Conservation (phyloP, 2,888 invertebrate species). For the Camptogramma bilineatum region DNA sequence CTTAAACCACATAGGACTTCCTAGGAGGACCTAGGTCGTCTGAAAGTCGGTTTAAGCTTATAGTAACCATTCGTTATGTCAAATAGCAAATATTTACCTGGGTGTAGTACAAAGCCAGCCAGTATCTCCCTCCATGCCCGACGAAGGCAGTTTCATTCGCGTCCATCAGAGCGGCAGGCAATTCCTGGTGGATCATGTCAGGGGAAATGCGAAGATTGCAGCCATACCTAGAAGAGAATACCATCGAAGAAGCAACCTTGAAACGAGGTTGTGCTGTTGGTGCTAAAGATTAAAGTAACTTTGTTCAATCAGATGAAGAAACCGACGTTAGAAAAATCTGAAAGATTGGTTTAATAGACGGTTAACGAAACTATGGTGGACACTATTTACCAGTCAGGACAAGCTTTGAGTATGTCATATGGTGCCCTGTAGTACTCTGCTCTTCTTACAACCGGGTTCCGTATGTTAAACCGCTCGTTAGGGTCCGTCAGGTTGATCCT, state of each 20-base stretch:
- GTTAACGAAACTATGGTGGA: too few relatives aligned
- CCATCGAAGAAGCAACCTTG: background rate
- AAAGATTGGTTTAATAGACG: too few relatives aligned
- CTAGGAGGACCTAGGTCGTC: too few relatives aligned
- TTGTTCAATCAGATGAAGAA: too few relatives aligned
- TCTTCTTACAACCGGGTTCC: slow-evolving; percentile 73
- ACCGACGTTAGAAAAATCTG: too few relatives aligned
- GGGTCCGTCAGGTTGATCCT: slow-evolving; percentile 75
- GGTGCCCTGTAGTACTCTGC: slow-evolving; percentile 79
- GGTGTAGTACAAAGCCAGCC: slow-evolving; percentile 77
- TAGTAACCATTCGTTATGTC: too few relatives aligned
- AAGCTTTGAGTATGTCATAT: slow-evolving; percentile 76
- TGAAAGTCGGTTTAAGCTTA: too few relatives aligned
- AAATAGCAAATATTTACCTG: slow-evolving; percentile 52
- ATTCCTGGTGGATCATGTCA: slow-evolving; percentile 66
- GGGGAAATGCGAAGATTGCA: slow-evolving; percentile 77
- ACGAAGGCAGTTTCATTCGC: slow-evolving; percentile 80
- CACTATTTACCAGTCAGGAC: slow-evolving; percentile 78
- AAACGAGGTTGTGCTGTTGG: too few relatives aligned
- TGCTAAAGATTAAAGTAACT: too few relatives aligned
- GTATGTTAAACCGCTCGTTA: slow-evolving; percentile 75
- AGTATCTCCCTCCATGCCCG: slow-evolving; percentile 79
- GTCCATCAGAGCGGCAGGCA: slow-evolving; percentile 67
- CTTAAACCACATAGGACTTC: too few relatives aligned
- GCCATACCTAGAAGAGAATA: slow-evolving; percentile 67